phyloP scores from a whole-genome alignment of 2,888 invertebrate species.

The Biston betularia region DNA sequence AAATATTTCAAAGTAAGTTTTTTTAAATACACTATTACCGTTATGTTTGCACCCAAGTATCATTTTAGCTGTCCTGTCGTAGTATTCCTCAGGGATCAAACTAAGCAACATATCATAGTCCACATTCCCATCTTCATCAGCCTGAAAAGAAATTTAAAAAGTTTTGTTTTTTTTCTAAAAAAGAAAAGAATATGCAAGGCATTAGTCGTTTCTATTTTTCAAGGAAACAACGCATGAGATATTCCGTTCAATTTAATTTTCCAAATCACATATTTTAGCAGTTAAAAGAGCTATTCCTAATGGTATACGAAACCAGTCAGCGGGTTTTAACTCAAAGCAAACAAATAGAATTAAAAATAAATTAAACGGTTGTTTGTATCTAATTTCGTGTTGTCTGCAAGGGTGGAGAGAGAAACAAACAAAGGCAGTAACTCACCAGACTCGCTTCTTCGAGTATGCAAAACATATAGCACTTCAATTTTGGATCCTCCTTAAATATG shows the following conservation, averaged over 20 bases:
- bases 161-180: not conserved
- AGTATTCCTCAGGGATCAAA: conserved; percentile 78
- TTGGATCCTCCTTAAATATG: conserved; percentile 84
- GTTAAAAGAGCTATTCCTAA: conserved; percentile 14
- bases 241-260: not conserved
- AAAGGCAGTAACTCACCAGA: conserved; percentile 77
- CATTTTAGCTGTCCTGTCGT: conserved; percentile 72
- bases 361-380: conserved; percentile 67
- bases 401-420: conserved; percentile 66
- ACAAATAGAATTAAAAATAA: conserved; percentile 67
- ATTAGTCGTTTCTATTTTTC: not conserved
- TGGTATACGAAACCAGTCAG: conserved; percentile 15
- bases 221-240: not conserved
- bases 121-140: conserved; percentile 73
- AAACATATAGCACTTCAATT: conserved; percentile 86
- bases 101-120: conserved; percentile 82
- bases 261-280: conserved; percentile 10
- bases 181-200: not conserved
- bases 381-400: conserved; percentile 60
- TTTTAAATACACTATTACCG: conserved; percentile 55
- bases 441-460: conserved; percentile 82
- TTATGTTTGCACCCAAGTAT: conserved; percentile 73
- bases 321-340: conserved; percentile 54
- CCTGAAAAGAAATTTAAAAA: conserved; percentile 53
- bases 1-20: not conserved